These are phyloP conservation scores for Caenorhabditis afra DNA, from an alignment of 2,888 invertebrate species.

Conservation along the genomic window DNA sequence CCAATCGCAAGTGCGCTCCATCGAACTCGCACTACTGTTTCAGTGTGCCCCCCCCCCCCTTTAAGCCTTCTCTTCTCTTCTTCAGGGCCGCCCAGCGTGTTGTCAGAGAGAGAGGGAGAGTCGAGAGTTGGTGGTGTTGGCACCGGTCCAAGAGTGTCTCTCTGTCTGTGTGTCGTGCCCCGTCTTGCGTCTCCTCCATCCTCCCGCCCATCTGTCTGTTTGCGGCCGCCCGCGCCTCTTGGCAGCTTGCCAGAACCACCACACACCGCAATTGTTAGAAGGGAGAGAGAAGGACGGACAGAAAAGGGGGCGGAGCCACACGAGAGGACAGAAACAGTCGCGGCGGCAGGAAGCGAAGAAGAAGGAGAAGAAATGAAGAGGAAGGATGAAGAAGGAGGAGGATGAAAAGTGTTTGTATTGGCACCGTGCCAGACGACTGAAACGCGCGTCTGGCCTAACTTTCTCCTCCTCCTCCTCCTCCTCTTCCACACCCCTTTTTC, in stretches of 20 bases:
- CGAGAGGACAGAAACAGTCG: neutral
- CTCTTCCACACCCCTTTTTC: slow-evolving; percentile 4
- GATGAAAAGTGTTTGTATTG: too few relatives aligned
- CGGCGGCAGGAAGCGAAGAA: too few relatives aligned
- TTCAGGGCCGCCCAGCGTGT: too few relatives aligned
- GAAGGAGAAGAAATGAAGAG: too few relatives aligned
- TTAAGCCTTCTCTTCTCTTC: too few relatives aligned
- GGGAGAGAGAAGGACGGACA: slow-evolving; percentile 6
- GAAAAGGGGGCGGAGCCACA: slow-evolving; percentile 5
- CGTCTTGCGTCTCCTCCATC: slow-evolving; percentile 2
- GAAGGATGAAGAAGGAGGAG: neutral
- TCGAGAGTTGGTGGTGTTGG: slow-evolving; percentile 23
- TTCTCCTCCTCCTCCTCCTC: slow-evolving; percentile 10
- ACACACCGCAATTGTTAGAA: neutral
- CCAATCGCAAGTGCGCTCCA: too few relatives aligned
- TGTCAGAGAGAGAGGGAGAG: too few relatives aligned
- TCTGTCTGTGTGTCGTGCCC: slow-evolving; percentile 12
- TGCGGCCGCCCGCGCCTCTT: slow-evolving; percentile 35
- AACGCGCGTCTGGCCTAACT: slow-evolving; percentile 47
- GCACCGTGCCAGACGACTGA: slow-evolving; percentile 8
- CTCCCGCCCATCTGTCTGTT: slow-evolving; percentile 37
- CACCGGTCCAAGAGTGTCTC: slow-evolving; percentile 36
- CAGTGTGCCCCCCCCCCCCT: too few relatives aligned
- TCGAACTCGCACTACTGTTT: too few relatives aligned
- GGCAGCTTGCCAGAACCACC: slow-evolving; percentile 46